These are phyloP conservation scores for Microtus pennsylvanicus DNA, from an alignment of 2,113 vertebrate species.

Conservation along the genomic window DNA sequence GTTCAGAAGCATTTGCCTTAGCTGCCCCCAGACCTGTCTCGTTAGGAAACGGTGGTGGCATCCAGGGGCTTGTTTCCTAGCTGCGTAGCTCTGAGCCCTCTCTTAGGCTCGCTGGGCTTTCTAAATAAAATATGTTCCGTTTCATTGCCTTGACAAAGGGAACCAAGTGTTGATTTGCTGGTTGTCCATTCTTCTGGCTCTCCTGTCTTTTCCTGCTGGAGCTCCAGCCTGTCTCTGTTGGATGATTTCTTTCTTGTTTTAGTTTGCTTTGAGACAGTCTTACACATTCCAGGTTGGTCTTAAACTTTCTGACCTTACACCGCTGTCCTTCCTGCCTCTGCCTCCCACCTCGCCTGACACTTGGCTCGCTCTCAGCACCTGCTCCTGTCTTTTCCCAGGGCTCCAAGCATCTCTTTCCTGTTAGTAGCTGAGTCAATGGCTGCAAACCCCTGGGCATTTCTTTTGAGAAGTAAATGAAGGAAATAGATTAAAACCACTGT, in stretches of 20 bases:
- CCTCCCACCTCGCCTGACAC: background rate
- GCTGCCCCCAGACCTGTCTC: background rate
- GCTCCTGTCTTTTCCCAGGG: background rate
- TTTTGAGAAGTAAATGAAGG: background rate
- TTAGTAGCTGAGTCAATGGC: background rate
- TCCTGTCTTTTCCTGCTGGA: background rate
- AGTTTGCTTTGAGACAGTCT: background rate
- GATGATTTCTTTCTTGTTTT: background rate
- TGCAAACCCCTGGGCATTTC: background rate
- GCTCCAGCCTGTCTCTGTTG: background rate
- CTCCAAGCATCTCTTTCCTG: background rate
- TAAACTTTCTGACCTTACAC: background rate
- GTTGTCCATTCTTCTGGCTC: background rate
- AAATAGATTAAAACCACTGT: background rate
- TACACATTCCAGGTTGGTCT: background rate
- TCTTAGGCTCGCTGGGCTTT: conserved; percentile 8
- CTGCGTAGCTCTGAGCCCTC: background rate
- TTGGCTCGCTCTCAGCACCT: background rate
- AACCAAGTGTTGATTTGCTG: background rate
- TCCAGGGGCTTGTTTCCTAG: background rate
- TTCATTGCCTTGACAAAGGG: background rate
- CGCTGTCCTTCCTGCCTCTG: background rate
- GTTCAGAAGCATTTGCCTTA: background rate
- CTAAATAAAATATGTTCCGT: background rate
- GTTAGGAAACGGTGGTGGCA: background rate